A percentile compares a stretch with the other conserved stretches of the same genome.
Evolutionary conservation across 2,797 vertebrate genomes (phyloP).

Genomic region (Chromis chromis): DNA sequence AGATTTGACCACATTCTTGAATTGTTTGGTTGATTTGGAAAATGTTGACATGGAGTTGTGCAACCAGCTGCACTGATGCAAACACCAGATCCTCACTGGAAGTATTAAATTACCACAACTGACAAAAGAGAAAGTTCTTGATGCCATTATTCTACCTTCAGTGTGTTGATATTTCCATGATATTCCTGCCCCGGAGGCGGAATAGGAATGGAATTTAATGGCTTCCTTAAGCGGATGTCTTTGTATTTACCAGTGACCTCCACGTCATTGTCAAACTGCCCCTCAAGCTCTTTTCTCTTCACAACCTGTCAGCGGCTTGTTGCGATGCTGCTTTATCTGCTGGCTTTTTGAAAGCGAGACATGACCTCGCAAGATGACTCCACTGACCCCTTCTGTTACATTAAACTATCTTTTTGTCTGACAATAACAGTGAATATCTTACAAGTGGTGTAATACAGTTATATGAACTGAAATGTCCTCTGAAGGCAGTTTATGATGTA

Average conservation of each 20-base stretch:
- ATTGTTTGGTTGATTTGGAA: conserved; percentile 30
- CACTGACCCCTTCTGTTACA: not conserved
- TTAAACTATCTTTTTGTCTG: not conserved
- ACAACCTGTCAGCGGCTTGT: conserved; percentile 3
- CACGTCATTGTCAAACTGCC: conserved; percentile 9
- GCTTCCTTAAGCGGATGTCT: conserved; percentile 5
- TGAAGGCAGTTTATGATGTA: not conserved
- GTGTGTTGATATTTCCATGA: not conserved
- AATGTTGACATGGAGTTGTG: conserved; percentile 18
- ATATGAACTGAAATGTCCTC: conserved; percentile 26
- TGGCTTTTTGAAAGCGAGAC: conserved; percentile 20
- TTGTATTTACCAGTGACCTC: conserved; percentile 6
- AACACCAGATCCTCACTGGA: not conserved
- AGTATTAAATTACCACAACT: not conserved
- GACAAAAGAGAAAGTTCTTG: not conserved
- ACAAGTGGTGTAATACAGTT: not conserved
- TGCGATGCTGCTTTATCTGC: not conserved
- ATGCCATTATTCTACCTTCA: not conserved
- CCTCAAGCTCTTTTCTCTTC: conserved; percentile 1
- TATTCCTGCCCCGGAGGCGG: not conserved
- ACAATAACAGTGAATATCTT: not conserved
- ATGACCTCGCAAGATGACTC: not conserved
- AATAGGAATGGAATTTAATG: not conserved
- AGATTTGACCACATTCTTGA: not conserved
- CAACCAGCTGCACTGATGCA: not conserved